phyloP scores from a whole-genome alignment of 2,888 invertebrate species.

The Sphinx pinastri region DNA sequence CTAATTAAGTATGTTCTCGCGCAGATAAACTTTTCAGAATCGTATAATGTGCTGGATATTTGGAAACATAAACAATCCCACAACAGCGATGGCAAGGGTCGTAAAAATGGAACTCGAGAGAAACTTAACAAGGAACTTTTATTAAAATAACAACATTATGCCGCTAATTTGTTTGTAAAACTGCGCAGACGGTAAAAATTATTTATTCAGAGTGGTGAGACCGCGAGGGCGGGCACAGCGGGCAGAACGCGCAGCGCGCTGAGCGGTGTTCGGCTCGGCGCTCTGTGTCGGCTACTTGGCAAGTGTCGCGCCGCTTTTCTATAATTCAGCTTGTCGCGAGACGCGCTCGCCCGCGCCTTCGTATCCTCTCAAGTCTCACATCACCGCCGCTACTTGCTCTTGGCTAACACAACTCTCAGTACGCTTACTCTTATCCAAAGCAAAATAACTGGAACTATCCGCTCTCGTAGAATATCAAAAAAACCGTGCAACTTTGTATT shows the following conservation, averaged over 20 bases:
- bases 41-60: conserved; percentile 48
- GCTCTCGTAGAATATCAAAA: not conserved
- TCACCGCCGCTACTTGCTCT: not conserved
- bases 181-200: conserved; percentile 81
- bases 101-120: conserved; percentile 74
- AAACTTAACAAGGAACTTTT: conserved; percentile 75
- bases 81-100: conserved; percentile 65
- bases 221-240: conserved; percentile 57
- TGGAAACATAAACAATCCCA: conserved; percentile 68
- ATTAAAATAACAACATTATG: conserved; percentile 82
- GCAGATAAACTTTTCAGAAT: conserved; percentile 35
- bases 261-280: too few relatives aligned
- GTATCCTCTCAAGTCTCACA: not conserved
- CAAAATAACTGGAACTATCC: not conserved
- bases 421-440: not conserved
- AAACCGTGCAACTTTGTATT: not conserved
- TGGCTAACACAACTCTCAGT: not conserved
- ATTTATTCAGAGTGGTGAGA: conserved; percentile 76
- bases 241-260: conserved; percentile 46
- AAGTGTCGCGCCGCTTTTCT: conserved; percentile 67
- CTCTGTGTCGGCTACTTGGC: conserved; percentile 53
- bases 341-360: conserved; percentile 29
- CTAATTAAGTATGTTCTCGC: conserved; percentile 35
- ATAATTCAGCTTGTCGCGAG: conserved; percentile 69
- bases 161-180: conserved; percentile 83